Conservation (phyloP, 2,797 vertebrate genomes). For the Podarcis lilfordi region DNA sequence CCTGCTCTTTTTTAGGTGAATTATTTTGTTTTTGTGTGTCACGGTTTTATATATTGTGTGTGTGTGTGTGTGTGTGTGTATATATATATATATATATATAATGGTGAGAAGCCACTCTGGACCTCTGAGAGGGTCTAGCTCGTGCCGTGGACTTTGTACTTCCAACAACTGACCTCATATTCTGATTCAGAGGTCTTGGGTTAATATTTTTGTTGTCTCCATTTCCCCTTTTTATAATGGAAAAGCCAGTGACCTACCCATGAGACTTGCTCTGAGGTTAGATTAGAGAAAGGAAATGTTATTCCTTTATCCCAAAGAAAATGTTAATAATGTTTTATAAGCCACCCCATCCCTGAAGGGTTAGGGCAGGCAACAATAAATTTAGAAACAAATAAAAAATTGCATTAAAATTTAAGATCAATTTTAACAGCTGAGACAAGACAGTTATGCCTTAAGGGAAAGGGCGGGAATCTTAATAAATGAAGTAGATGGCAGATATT, state of each 20-base stretch:
- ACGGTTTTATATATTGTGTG: too few relatives aligned
- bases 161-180: background rate
- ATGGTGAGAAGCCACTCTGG: background rate
- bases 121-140: background rate
- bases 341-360: background rate
- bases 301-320: constrained; percentile 11
- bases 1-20: too few relatives aligned
- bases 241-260: background rate
- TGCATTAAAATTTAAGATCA: constrained; percentile 28
- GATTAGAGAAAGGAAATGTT: background rate
- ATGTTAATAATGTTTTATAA: constrained; percentile 29
- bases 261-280: background rate
- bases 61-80: too few relatives aligned
- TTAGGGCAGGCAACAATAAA: background rate
- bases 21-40: too few relatives aligned
- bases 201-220: background rate
- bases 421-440: constrained; percentile 6
- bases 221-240: background rate
- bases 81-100: too few relatives aligned
- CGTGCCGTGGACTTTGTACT: background rate
- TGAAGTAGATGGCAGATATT: background rate
- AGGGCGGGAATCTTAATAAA: constrained; percentile 10
- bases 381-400: constrained; percentile 34
- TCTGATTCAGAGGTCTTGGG: background rate
- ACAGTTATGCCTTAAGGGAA: background rate